phyloP scores from a whole-genome alignment of 2,113 vertebrate species.

The Eublepharis macularius region DNA sequence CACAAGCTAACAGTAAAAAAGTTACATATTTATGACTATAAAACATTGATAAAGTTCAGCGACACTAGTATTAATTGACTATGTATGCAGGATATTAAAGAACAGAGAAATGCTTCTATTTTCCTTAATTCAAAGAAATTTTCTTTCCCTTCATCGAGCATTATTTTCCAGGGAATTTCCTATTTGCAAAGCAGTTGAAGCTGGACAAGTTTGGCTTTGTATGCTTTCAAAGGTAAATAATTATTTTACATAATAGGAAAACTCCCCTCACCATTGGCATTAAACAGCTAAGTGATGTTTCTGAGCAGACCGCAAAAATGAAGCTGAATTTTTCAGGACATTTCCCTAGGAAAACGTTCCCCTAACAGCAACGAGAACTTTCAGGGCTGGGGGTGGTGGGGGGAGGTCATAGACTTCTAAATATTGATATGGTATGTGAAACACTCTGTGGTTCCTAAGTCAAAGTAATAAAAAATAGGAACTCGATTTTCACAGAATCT shows the following conservation, averaged over 20 bases:
- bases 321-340: background rate
- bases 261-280: background rate
- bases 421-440: background rate
- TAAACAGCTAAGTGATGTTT: background rate
- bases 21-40: too few relatives aligned
- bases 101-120: background rate
- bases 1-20: too few relatives aligned
- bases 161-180: background rate
- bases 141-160: background rate
- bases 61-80: too few relatives aligned
- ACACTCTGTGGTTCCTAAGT: background rate
- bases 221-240: conserved; percentile 16
- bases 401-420: background rate
- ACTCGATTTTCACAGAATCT: background rate
- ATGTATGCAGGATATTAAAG: background rate
- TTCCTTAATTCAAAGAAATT: background rate
- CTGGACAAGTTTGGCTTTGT: background rate
- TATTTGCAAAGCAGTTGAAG: background rate
- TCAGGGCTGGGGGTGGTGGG: too few relatives aligned
- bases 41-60: too few relatives aligned
- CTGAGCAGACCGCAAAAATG: background rate
- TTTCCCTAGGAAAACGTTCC: background rate
- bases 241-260: background rate
- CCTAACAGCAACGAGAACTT: background rate
- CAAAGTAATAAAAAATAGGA: background rate